phyloP scores from a whole-genome alignment of 2,113 vertebrate genomes.

The Pavo muticus region DNA sequence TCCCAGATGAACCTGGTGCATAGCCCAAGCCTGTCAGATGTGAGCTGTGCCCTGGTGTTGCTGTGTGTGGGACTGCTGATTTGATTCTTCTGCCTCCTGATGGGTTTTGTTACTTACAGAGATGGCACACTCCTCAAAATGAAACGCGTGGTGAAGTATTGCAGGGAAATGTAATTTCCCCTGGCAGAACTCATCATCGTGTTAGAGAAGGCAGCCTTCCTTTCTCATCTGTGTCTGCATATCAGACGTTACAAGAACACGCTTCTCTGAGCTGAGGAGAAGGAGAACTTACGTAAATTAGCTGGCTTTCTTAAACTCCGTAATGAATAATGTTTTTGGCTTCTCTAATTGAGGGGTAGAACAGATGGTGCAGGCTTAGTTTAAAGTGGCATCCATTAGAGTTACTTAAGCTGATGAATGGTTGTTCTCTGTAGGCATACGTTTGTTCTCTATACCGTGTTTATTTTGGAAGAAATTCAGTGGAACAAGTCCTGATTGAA shows the following conservation, averaged over 20 bases:
- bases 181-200: not conserved
- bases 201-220: not conserved
- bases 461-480: constrained; percentile 37
- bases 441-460: constrained; percentile 9
- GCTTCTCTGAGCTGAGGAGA: constrained; percentile 6
- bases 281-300: constrained; percentile 49
- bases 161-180: not conserved
- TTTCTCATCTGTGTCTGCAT: constrained; percentile 7
- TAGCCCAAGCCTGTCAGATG: not conserved
- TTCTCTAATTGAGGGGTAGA: constrained; percentile 62
- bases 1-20: not conserved
- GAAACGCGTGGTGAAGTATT: not conserved
- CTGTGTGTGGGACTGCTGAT: not conserved
- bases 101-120: not conserved
- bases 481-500: constrained; percentile 30
- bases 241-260: not conserved
- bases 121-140: not conserved
- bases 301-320: constrained; percentile 18
- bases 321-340: constrained; percentile 13
- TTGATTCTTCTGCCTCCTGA: not conserved
- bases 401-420: constrained; percentile 64
- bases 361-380: constrained; percentile 71
- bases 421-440: constrained; percentile 33
- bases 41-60: not conserved
- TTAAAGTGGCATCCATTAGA: constrained; percentile 66